phyloP scores from a whole-genome alignment of 2,113 vertebrate genomes.

The Pheucticus melanocephalus region DNA sequence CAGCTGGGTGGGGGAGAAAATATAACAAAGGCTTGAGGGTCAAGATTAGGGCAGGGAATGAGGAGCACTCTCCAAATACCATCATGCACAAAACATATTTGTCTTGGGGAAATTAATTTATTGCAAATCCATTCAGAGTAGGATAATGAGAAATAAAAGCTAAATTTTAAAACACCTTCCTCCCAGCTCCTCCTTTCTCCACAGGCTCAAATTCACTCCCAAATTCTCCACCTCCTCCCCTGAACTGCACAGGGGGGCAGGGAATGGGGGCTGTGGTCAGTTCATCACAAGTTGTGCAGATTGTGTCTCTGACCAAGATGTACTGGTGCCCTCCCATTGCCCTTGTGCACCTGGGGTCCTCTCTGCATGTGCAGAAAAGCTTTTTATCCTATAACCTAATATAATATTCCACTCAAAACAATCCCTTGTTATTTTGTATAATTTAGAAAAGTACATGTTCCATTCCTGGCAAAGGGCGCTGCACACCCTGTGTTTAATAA shows the following conservation, averaged over 20 bases:
- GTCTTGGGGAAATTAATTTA: not conserved
- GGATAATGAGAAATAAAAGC: not conserved
- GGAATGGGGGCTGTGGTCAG: not conserved
- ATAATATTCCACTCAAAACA: not conserved
- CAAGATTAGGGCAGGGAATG: not conserved
- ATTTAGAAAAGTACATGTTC: accelerated
- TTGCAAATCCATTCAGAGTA: not conserved
- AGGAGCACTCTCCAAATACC: not conserved
- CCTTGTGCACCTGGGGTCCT: not conserved
- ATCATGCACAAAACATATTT: not conserved
- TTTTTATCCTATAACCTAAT: not conserved
- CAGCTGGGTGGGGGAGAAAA: not conserved
- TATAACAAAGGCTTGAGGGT: not conserved
- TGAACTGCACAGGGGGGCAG: no score
- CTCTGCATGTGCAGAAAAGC: not conserved
- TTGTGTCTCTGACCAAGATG: accelerated
- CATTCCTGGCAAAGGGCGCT: not conserved
- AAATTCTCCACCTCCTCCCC: not conserved
- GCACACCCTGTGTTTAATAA: not conserved
- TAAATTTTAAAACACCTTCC: not conserved
- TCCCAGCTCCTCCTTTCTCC: not conserved
- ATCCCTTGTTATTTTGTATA: accelerated
- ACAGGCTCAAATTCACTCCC: not conserved
- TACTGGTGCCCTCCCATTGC: not conserved
- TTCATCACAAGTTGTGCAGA: not conserved